These are phyloP conservation scores for Cinclus mexicanus DNA, from an alignment of 2,113 vertebrate genomes.

Conservation along the genomic window DNA sequence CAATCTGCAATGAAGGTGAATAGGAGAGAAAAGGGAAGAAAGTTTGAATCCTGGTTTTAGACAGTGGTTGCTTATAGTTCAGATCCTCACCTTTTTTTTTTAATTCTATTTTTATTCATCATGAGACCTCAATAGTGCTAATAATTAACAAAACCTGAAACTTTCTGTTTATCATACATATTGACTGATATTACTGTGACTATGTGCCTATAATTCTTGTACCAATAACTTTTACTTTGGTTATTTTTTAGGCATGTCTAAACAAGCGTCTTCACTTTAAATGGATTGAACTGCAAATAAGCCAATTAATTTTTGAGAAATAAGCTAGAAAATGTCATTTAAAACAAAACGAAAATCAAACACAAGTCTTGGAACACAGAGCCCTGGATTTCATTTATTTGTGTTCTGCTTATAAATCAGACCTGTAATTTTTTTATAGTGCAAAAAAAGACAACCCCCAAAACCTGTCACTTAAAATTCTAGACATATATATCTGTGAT, in stretches of 20 bases:
- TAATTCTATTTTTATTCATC: not conserved
- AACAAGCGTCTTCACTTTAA: not conserved
- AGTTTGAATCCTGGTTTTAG: not conserved
- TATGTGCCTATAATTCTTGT: not conserved
- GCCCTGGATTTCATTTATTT: not conserved
- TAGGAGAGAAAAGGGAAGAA: not conserved
- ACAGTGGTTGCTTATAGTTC: not conserved
- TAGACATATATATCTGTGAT: not conserved
- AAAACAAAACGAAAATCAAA: not conserved
- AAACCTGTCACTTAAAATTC: not conserved
- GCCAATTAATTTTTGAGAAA: not conserved
- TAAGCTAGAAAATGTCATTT: not conserved
- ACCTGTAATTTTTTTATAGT: not conserved
- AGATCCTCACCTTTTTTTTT: not conserved
- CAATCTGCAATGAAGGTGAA: not conserved
- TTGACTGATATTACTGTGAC: not conserved
- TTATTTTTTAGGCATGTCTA: not conserved
- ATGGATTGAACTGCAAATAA: not conserved
- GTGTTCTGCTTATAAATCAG: not conserved
- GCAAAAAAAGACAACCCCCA: not conserved
- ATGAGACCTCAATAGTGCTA: not conserved
- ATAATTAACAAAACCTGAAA: not conserved
- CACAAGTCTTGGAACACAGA: not conserved
- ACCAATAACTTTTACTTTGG: not conserved
- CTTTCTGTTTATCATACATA: not conserved